A percentile compares a stretch with the other conserved stretches of the same genome.
Evolutionary conservation across 1,140 invertebrate species (phyloP).

Genomic region (Zaprionus davidi): DNA sequence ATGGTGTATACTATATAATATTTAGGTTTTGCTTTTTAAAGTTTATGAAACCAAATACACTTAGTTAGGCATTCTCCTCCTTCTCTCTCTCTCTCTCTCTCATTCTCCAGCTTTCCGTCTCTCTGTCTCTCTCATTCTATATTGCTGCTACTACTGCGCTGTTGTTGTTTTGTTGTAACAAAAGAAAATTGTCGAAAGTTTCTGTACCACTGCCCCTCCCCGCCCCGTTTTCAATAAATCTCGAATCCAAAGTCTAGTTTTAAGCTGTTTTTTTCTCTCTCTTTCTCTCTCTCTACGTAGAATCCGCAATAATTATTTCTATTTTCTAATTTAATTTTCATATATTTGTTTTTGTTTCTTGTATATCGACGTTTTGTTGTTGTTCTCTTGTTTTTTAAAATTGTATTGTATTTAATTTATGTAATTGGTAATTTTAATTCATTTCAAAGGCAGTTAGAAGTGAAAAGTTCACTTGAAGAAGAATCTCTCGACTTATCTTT

Average conservation of each 20-base stretch:
- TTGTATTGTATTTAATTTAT: conserved; percentile 19
- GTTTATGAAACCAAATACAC: conserved; percentile 80
- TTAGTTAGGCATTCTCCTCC: conserved; percentile 55
- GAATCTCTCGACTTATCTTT: conserved; percentile 59
- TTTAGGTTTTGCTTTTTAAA: conserved; percentile 71
- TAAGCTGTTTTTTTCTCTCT: neutral
- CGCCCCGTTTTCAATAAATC: neutral
- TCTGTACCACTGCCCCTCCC: neutral
- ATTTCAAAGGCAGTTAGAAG: conserved; percentile 69
- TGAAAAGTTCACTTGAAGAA: conserved; percentile 47
- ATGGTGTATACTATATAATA: conserved; percentile 67
- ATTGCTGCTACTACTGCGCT: neutral
- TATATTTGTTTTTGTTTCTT: neutral
- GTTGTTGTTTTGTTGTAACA: conserved; percentile 1
- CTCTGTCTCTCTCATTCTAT: neutral
- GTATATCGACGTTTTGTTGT: conserved; percentile 3
- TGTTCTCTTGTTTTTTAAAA: conserved; percentile 11
- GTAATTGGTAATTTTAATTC: conserved; percentile 20
- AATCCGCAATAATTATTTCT: neutral
- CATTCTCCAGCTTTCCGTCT: neutral
- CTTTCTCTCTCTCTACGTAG: neutral
- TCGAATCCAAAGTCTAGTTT: neutral
- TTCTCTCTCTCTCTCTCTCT: neutral
- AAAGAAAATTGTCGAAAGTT: conserved; percentile 2
- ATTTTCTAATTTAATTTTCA: neutral